These are phyloP conservation scores for Danaus plexippus DNA, from an alignment of 1,140 invertebrate species.

Conservation along the genomic window DNA sequence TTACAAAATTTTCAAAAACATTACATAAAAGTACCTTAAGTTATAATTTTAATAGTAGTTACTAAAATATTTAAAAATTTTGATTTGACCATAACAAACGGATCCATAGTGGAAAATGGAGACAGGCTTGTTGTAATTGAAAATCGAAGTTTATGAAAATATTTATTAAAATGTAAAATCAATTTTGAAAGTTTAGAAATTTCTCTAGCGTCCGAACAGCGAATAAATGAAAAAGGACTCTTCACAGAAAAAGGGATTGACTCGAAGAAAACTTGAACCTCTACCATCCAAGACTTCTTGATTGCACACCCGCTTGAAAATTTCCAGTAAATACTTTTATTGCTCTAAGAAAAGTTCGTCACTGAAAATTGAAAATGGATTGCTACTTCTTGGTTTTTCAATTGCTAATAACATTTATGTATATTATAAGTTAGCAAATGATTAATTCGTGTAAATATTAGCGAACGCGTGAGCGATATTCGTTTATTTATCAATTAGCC, in stretches of 20 bases:
- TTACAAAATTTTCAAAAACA: too few species aligned
- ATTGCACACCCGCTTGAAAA: constrained; percentile 54
- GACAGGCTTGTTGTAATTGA: too few species aligned
- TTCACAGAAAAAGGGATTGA: constrained; percentile 43
- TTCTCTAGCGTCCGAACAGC: constrained; percentile 27
- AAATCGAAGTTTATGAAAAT: too few species aligned
- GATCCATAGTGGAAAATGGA: too few species aligned
- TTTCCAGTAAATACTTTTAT: constrained; percentile 49
- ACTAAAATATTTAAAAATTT: too few species aligned
- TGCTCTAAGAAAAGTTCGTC: constrained; percentile 27
- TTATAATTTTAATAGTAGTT: too few species aligned
- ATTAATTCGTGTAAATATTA: too few species aligned
- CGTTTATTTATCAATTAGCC: too few species aligned
- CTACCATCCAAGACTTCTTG: constrained; percentile 44
- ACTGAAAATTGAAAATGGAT: constrained; percentile 19
- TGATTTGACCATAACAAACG: too few species aligned
- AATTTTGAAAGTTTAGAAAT: constrained; percentile 50
- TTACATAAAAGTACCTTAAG: too few species aligned
- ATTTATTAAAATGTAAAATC: constrained; percentile 26
- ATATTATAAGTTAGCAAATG: too few species aligned
- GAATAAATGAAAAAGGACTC: not conserved
- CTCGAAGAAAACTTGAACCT: constrained; percentile 33
- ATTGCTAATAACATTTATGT: not conserved
- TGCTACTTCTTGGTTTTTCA: constrained; percentile 5
- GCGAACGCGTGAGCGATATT: too few species aligned